A percentile compares a stretch with the other conserved stretches of the same genome.
phyloP scores from a whole-genome alignment of 2,888 invertebrate genomes.

The Pteria penguin region DNA sequence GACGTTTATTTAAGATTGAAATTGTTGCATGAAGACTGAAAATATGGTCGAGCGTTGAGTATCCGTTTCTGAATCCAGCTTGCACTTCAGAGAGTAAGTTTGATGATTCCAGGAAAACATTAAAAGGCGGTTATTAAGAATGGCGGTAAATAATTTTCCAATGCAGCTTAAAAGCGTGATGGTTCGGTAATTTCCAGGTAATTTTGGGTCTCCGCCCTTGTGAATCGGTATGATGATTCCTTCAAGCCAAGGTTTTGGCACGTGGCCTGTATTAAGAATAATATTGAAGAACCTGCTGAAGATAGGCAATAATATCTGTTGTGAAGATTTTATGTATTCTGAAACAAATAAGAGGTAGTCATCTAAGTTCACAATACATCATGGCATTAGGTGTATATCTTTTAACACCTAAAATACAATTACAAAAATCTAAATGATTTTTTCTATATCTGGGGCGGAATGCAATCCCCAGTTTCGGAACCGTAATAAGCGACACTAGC shows the following conservation, averaged over 20 bases:
- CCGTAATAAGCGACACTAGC: no score
- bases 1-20: constrained; percentile 11
- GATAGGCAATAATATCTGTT: constrained; percentile 7
- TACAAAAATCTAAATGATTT: no score
- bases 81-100: constrained; percentile 33
- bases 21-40: constrained; percentile 28
- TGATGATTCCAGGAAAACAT: constrained; percentile 21
- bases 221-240: constrained; percentile 36
- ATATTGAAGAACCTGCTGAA: constrained; percentile 33
- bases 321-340: constrained; percentile 40
- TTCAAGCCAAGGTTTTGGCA: constrained; percentile 36
- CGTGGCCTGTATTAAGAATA: constrained; percentile 33
- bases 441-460: no score
- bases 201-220: constrained; percentile 27
- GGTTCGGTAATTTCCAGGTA: constrained; percentile 36
- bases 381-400: no score
- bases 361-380: no score
- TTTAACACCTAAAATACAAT: no score
- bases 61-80: no score
- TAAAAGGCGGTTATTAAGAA: constrained; percentile 36
- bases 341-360: no score
- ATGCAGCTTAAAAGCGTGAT: constrained; percentile 43
- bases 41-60: constrained; percentile 38
- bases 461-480: no score
- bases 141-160: constrained; percentile 39